These are phyloP conservation scores for Corythaeola cristata DNA, from an alignment of 2,113 vertebrate genomes.

Conservation along the genomic window DNA sequence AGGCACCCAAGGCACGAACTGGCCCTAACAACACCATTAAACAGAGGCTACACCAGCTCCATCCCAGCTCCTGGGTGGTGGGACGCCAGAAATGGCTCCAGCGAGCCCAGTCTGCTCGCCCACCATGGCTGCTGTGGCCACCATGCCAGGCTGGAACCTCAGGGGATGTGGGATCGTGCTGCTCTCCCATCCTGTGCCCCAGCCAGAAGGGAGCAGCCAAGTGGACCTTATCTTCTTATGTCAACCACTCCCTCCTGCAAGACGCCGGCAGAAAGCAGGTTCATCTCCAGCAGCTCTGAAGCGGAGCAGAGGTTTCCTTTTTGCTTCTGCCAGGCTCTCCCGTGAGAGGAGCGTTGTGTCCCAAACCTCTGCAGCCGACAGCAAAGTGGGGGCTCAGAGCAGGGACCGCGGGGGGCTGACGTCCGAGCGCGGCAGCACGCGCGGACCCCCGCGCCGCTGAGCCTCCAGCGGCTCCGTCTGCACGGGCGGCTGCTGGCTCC, in stretches of 20 bases:
- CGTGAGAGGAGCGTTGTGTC: accelerated
- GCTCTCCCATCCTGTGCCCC: accelerated
- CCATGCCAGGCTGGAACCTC: not conserved
- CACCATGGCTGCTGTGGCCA: accelerated
- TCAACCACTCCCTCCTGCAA: not conserved
- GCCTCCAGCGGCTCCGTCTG: not conserved
- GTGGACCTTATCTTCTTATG: not conserved
- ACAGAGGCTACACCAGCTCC: not conserved
- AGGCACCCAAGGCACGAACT: not conserved
- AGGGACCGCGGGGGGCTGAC: accelerated
- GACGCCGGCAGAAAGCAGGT: not conserved
- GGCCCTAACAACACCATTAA: not conserved
- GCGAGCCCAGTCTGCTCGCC: accelerated
- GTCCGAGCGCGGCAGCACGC: accelerated
- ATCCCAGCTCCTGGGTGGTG: not conserved
- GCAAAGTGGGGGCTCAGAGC: not conserved
- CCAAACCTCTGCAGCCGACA: accelerated
- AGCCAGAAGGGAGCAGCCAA: not conserved
- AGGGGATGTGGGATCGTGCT: accelerated
- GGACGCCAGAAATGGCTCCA: not conserved
- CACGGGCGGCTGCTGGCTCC: not conserved
- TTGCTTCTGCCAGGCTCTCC: not conserved
- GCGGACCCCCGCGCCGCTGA: accelerated
- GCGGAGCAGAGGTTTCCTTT: not conserved
- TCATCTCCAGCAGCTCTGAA: not conserved